Percentiles rank a stretch among this genome's conserved stretches.
phyloP scores from a whole-genome alignment of 2,888 invertebrate genomes.

The Latheticus oryzae region DNA sequence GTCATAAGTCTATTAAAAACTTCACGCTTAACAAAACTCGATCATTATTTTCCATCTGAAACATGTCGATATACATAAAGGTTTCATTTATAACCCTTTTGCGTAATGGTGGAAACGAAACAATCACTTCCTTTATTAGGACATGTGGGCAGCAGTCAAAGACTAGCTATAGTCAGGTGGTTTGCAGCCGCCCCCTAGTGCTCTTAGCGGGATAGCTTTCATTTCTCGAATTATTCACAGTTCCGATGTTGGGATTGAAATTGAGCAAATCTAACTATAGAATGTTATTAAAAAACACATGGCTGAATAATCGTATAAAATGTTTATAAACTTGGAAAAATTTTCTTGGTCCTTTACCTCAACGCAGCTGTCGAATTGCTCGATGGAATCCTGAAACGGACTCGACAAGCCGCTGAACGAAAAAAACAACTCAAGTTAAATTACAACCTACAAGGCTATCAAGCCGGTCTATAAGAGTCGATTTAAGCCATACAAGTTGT shows the following conservation, averaged over 20 bases:
- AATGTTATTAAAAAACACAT: too few relatives aligned
- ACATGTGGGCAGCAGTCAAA: constrained; percentile 51
- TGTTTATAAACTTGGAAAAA: too few relatives aligned
- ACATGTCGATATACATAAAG: constrained; percentile 15
- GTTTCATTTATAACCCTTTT: constrained; percentile 49
- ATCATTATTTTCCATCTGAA: constrained; percentile 17
- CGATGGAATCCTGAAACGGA: constrained; percentile 30
- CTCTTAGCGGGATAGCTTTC: too few relatives aligned
- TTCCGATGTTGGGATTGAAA: too few relatives aligned
- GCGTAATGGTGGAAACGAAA: constrained; percentile 51
- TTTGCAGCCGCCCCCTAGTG: too few relatives aligned
- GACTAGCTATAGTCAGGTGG: constrained; percentile 55
- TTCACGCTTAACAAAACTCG: constrained; percentile 32
- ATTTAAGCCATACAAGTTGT: constrained; percentile 37
- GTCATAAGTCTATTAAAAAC: constrained; percentile 47
- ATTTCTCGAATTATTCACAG: too few relatives aligned
- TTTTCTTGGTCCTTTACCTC: constrained; percentile 10
- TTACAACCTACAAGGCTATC: constrained; percentile 44
- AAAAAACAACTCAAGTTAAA: constrained; percentile 32
- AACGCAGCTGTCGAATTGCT: constrained; percentile 30
- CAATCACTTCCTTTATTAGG: constrained; percentile 51
- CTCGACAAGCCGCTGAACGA: constrained; percentile 24
- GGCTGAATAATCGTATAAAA: too few relatives aligned
- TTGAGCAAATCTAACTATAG: too few relatives aligned
- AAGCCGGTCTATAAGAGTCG: constrained; percentile 38